Evolutionary conservation across 2,888 invertebrate species (phyloP), one percentile per base, ranked within the genome.

Genomic region (Mythimna ferrago): DNA sequence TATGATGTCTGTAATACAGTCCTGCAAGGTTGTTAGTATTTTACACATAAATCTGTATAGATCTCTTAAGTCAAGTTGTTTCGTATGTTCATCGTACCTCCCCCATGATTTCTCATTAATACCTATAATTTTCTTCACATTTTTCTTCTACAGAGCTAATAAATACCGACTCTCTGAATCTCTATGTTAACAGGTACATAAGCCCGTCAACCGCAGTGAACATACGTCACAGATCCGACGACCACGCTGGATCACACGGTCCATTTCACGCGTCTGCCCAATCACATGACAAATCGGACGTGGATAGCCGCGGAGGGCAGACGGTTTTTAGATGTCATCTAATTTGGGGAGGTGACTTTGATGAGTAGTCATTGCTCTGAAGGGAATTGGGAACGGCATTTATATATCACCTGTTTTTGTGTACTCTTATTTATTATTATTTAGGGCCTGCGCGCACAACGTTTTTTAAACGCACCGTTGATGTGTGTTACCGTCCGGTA

Each of bases 231-330:
- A 78, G 70, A 63, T 69, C 66, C 53, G 35, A 16, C 62, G 53
- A 62, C 61, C 54, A 16, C 38, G 56, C 19, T 35, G 65, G 65
- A 78, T 84, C 74, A 78, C 48, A 73, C 75, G 82, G 72, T 82
- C 79, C 85, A 84, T 84, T 82, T 73, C 75, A 35, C 72, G 44
- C 60, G 78, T 81, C 78, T 84, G 61, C 48, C 82, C 82, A 64
- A 75, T 84, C 35, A 78, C 60, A 82, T 84, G 85, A 75, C 82
- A 84, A 81, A 82, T 78, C 70, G 78, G 66, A 81, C 82, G 66
- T 51, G 70, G 73, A 71, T 32, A 67, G 53, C 69, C 54, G 14
- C 32, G 2, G 56, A 56, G 41, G 64, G 60, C 63, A 68, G 70
- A 62, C 41, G 56, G 44, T 77, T 73, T 77, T 84, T 68, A 65